A percentile compares a stretch with the other conserved stretches of the same genome.
Conservation (phyloP, 1,140 invertebrate species). For the Eurosta solidaginis region DNA sequence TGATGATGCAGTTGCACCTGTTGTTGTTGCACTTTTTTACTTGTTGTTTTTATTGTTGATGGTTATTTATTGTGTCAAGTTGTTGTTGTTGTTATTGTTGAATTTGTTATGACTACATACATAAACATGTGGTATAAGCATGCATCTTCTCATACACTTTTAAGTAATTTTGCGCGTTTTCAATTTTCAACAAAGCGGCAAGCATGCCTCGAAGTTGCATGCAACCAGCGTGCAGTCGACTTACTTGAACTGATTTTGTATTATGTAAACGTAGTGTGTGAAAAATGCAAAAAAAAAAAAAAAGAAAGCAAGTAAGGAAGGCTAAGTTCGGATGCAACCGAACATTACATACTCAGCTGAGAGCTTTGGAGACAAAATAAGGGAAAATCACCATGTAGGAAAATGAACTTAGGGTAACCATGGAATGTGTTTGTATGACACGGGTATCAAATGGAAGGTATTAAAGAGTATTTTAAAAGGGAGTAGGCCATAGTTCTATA, state of each 20-base stretch:
- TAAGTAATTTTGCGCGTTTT: constrained; percentile 26
- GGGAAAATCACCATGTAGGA: too few relatives aligned
- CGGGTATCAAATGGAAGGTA: too few relatives aligned
- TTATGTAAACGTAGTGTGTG: not conserved
- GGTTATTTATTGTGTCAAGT: not conserved
- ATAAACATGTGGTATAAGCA: not conserved
- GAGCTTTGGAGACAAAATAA: too few relatives aligned
- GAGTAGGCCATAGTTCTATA: too few relatives aligned
- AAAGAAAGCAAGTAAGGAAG: not conserved
- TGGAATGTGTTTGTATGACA: too few relatives aligned
- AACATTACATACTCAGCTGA: too few relatives aligned
- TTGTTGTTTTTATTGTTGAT: not conserved
- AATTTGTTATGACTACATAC: too few relatives aligned
- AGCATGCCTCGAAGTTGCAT: constrained; percentile 2
- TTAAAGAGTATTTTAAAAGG: too few relatives aligned
- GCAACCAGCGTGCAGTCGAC: not conserved
- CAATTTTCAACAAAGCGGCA: not conserved
- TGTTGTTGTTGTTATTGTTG: not conserved
- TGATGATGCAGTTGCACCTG: too few relatives aligned
- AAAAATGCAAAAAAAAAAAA: not conserved
- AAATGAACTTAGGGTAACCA: too few relatives aligned
- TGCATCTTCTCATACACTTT: not conserved
- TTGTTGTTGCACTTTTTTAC: not conserved
- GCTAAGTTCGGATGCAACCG: not conserved
- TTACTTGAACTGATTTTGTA: not conserved